Conservation (phyloP, 2,888 invertebrate species). For the Pomacea canaliculata region DNA sequence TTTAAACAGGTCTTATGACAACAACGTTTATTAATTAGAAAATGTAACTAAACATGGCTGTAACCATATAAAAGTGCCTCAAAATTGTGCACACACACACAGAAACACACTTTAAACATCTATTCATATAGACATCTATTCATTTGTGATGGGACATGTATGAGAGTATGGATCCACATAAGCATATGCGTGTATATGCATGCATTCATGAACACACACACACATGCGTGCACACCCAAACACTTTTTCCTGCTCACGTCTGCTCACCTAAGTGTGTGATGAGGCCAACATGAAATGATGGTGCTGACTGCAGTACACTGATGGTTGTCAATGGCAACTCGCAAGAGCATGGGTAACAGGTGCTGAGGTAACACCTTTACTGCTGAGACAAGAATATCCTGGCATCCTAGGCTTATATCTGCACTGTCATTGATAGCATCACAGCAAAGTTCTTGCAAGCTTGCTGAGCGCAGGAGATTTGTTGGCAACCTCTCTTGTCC, state of each 20-base stretch:
- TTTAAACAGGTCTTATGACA: no score
- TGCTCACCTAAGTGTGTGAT: conserved; percentile 49
- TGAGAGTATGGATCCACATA: no score
- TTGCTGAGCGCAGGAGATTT: conserved; percentile 20
- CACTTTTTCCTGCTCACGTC: background rate
- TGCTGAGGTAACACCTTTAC: conserved; percentile 41
- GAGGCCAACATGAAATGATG: conserved; percentile 56
- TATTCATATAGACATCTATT: no score
- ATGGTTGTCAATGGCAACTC: conserved; percentile 41
- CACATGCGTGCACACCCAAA: background rate
- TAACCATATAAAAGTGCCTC: no score
- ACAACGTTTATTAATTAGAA: no score
- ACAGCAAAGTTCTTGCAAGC: conserved; percentile 43
- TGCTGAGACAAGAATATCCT: conserved; percentile 27
- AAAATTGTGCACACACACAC: no score
- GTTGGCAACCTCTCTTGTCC: conserved; percentile 19
- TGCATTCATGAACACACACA: background rate
- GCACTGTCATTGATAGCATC: conserved; percentile 37
- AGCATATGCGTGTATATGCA: no score
- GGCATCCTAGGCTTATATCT: conserved; percentile 13
- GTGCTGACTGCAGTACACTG: conserved; percentile 44
- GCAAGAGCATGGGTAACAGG: conserved; percentile 44
- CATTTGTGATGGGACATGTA: no score
- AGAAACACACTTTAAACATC: no score
- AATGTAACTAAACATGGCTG: no score